These are phyloP conservation scores for Turritopsis dohrnii DNA, from an alignment of 30 jellyfish, hydroid and myxozoan genomes.

Conservation along the genomic window DNA sequence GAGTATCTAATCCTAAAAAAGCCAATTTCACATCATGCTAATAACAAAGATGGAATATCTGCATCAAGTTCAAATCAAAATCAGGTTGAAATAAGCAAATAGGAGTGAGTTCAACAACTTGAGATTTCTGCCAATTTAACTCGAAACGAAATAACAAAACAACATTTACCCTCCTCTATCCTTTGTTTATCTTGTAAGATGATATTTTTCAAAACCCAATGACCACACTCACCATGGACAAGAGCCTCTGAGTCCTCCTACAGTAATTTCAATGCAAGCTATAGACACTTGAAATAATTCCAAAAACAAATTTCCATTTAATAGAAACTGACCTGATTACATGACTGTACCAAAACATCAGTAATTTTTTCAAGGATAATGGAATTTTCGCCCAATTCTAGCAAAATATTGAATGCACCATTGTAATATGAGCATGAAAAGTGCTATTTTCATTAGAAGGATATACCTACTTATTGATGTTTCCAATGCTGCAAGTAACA, in stretches of 20 bases:
- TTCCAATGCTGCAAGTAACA: constrained; percentile 73
- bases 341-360: background rate
- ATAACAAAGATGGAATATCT: too few species aligned
- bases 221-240: constrained; percentile 63
- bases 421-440: background rate
- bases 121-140: too few species aligned
- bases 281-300: too few species aligned
- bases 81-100: background rate
- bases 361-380: background rate
- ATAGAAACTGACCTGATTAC: background rate
- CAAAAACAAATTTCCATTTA: background rate
- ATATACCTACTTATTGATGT: constrained; percentile 41
- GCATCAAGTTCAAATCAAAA: background rate
- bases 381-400: background rate
- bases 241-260: constrained; percentile 20
- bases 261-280: background rate
- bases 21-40: too few species aligned
- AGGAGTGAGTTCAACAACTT: too few species aligned
- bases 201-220: constrained; percentile 64
- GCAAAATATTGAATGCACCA: background rate
- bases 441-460: background rate
- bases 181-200: constrained; percentile 71
- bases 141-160: background rate
- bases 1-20: constrained; percentile 3
- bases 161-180: constrained; percentile 47